Conservation (phyloP, 2,113 vertebrate genomes). For the Stegastes partitus region DNA sequence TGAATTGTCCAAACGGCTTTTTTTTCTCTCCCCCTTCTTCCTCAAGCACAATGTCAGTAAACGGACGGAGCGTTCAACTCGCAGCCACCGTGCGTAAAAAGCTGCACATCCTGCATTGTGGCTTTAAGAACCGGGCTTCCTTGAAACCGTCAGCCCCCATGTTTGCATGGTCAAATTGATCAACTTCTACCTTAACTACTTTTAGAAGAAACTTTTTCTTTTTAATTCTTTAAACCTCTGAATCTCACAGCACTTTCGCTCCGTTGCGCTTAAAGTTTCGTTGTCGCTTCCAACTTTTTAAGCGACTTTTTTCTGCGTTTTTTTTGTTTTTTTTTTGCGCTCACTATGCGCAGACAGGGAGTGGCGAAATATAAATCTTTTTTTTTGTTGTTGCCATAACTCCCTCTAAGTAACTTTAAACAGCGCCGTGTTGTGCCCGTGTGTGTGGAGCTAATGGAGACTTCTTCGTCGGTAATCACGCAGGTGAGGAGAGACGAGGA, state of each 20-base stretch:
- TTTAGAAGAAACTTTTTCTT: slow-evolving; percentile 31
- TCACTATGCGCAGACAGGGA: slow-evolving; percentile 63
- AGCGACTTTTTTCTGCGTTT: not conserved
- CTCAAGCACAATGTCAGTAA: no score
- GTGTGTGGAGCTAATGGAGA: slow-evolving; percentile 77
- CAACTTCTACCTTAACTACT: slow-evolving; percentile 65
- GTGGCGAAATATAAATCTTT: slow-evolving; percentile 66
- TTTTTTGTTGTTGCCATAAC: slow-evolving; percentile 31
- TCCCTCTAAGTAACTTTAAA: not conserved
- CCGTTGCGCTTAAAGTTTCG: not conserved
- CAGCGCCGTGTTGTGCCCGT: slow-evolving; percentile 23
- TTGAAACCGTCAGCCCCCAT: slow-evolving; percentile 82
- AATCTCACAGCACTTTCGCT: no score
- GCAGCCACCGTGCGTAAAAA: not conserved
- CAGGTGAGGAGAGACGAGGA: slow-evolving; percentile 83
- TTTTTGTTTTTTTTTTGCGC: not conserved
- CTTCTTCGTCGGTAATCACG: slow-evolving; percentile 81
- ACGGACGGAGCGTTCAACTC: not conserved
- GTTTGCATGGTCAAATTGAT: slow-evolving; percentile 80
- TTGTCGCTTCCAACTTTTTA: no score
- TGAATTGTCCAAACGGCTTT: not conserved
- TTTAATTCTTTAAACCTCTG: not conserved
- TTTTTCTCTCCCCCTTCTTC: no score
- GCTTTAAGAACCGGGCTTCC: slow-evolving; percentile 82
- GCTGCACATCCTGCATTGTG: slow-evolving; percentile 69